Evolutionary conservation across 1,140 invertebrate genomes (phyloP).

Genomic region (Amphibalanus amphitrite): DNA sequence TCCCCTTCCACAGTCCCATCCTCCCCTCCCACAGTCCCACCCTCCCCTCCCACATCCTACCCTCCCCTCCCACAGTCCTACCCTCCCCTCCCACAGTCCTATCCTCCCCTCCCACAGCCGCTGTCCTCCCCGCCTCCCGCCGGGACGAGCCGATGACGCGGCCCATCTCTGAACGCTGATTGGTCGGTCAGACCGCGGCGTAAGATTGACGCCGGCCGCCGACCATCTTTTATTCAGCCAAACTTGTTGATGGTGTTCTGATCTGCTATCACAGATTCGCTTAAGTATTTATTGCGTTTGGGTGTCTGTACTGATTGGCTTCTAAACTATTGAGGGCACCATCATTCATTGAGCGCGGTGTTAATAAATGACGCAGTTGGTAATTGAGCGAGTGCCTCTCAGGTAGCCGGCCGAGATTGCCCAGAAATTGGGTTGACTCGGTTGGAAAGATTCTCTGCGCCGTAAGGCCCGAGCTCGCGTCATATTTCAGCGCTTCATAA

Average conservation of each 20-base stretch:
- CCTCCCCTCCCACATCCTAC: too few species aligned
- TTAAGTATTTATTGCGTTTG: neutral
- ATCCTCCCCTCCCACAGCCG: too few species aligned
- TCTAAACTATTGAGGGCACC: neutral
- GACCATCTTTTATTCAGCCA: neutral
- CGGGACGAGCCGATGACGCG: neutral
- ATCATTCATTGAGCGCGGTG: neutral
- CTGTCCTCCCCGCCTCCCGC: too few species aligned
- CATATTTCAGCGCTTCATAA: too few species aligned
- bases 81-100: too few species aligned
- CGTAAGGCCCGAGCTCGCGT: too few species aligned
- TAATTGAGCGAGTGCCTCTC: neutral
- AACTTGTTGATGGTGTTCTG: constrained; percentile 1
- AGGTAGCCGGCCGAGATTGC: neutral
- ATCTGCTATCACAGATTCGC: neutral
- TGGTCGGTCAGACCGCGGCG: neutral
- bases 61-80: too few species aligned
- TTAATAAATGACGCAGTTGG: neutral
- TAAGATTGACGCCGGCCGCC: neutral
- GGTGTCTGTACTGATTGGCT: neutral
- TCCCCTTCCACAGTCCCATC: too few species aligned
- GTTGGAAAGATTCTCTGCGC: too few species aligned
- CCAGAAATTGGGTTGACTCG: neutral
- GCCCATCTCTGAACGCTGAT: neutral
- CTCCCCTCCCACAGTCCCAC: too few species aligned